Evolutionary conservation across 2,888 invertebrate species (phyloP), one percentile per base, ranked within the genome.

Genomic region (Eilema depressum): DNA sequence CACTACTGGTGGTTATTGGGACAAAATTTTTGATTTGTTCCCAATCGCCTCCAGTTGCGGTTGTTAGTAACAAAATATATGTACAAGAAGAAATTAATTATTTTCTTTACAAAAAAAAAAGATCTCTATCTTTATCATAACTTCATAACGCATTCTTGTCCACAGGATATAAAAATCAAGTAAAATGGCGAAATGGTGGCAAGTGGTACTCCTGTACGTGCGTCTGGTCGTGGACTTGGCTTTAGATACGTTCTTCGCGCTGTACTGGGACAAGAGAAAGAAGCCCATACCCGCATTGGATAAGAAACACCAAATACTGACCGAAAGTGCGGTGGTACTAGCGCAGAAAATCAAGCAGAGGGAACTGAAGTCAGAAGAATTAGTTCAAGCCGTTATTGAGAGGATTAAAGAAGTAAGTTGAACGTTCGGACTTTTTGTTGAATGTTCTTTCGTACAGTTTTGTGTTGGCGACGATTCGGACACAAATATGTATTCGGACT

Each of bases 301-400:
- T 26, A 89, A 89, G 76, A 88, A 88, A n/a, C 90, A 93, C 65
- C 86, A 80, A 0, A 80, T 94, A 41, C 83, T 95, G 12, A 83
- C 91, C 0, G 96, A 97, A 82, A 98, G 98, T 86, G 97, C 97
- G 4, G 92, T 95, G 0, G 91, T 96, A 17, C 86, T 98, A 75
- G 97, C 98, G 1, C 91, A 92, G 82, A 96, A 96, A 91, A 98
- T 98, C 37, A 96, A 96, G 87, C 76, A 87, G 17, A 95, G 95
- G 68, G 93, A 97, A 84, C 75, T 98, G n/a, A 96, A 96, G 65
- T 96, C 97, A 1, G 97, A 97, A 88, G 96, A 97, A 77, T 95
- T 98, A 28, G 97, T 98, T 0, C 93, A 93, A 76, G 96, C 97
- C 4, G 98, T 97, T 85, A 97, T 98, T 74, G 96, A 97, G 30